Evolutionary conservation across 2,888 invertebrate species (phyloP).

Genomic region (Xylocampa areola): DNA sequence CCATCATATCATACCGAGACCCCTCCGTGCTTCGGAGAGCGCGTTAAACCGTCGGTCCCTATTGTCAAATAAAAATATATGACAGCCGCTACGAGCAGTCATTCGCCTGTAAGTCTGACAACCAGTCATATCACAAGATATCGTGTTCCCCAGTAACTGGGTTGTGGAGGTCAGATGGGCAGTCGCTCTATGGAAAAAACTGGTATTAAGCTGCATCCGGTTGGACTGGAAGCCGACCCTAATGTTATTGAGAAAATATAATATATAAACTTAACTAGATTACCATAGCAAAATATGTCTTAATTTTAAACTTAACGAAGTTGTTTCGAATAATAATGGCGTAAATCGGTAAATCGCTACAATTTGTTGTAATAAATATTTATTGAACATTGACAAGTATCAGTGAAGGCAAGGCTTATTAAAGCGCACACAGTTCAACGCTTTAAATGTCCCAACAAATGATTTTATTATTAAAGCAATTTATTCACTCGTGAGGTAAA

Average conservation of each 20-base stretch:
- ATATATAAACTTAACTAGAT: neutral
- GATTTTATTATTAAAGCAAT: constrained; percentile 11
- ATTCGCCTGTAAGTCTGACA: too few species aligned
- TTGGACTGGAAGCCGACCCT: too few species aligned
- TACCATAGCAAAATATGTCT: constrained; percentile 19
- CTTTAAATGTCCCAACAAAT: constrained; percentile 16
- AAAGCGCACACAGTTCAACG: constrained; percentile 4
- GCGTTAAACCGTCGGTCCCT: too few species aligned
- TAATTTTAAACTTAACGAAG: constrained; percentile 19
- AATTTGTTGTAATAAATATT: constrained; percentile 35
- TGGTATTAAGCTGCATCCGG: too few species aligned
- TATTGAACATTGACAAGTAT: constrained; percentile 39
- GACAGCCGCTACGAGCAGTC: too few species aligned
- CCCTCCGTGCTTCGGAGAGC: too few species aligned
- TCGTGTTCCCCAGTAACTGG: too few species aligned
- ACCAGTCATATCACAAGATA: too few species aligned
- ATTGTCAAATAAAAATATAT: too few species aligned
- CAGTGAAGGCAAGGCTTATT: constrained; percentile 26
- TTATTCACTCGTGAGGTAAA: constrained; percentile 15
- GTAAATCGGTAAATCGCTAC: constrained; percentile 19
- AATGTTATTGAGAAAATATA: neutral
- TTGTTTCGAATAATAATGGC: constrained; percentile 18
- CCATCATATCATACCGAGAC: too few species aligned
- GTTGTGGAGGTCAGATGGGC: too few species aligned
- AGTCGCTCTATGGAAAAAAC: too few species aligned